A percentile compares a stretch with the other conserved stretches of the same genome.
Evolutionary conservation across 2,113 vertebrate species (phyloP).

Genomic region (Paramormyrops kingsleyae): DNA sequence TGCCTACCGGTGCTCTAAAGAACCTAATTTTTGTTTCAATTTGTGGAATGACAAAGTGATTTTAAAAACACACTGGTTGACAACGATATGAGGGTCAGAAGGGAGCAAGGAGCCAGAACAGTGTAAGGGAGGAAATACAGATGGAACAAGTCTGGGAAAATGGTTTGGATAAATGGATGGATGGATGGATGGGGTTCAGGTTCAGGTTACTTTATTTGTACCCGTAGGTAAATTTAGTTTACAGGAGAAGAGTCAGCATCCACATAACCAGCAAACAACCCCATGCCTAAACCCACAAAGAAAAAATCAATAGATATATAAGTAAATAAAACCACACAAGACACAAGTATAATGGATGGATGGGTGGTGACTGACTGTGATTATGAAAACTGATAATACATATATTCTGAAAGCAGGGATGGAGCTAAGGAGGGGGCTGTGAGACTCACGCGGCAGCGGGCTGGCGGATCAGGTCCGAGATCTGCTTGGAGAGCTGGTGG

Average conservation of each 20-base stretch:
- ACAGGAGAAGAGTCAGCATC: too few relatives aligned
- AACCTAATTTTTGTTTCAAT: background rate
- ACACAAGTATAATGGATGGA: background rate
- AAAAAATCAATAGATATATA: too few relatives aligned
- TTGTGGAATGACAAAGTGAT: background rate
- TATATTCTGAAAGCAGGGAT: background rate
- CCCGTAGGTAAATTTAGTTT: too few relatives aligned
- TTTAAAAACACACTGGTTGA: background rate
- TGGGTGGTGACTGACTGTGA: background rate
- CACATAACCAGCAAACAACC: too few relatives aligned
- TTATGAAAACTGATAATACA: background rate
- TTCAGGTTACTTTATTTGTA: too few relatives aligned
- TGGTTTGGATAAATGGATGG: background rate
- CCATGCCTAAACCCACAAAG: too few relatives aligned
- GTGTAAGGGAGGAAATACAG: background rate
- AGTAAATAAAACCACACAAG: too few relatives aligned
- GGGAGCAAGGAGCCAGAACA: background rate
- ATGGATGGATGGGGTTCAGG: background rate
- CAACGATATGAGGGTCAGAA: background rate
- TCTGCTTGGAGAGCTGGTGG: conserved; percentile 97
- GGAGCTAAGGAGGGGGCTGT: background rate
- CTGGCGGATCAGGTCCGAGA: conserved; percentile 94
- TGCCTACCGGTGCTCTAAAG: background rate
- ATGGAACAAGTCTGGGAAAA: background rate
- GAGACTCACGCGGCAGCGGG: conserved; percentile 73